Conservation (phyloP, 2,113 vertebrate genomes). For the Gadus macrocephalus region DNA sequence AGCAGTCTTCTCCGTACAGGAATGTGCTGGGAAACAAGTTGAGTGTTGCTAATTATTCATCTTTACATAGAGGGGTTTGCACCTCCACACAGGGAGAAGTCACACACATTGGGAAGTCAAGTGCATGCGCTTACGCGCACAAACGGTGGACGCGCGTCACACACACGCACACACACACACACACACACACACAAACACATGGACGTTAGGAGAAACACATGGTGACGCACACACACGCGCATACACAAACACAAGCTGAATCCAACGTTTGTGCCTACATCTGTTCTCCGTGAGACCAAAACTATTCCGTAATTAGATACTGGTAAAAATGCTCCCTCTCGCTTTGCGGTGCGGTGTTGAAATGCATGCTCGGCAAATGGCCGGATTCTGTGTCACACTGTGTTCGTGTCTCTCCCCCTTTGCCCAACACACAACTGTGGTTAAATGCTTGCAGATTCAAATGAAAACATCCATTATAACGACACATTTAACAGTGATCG, state of each 20-base stretch:
- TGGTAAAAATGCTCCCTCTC: slow-evolving; percentile 51
- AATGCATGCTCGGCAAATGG: slow-evolving; percentile 37
- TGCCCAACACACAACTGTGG: slow-evolving; percentile 44
- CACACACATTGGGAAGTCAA: neutral
- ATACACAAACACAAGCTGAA: neutral
- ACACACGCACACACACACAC: slow-evolving; percentile 15
- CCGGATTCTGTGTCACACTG: slow-evolving; percentile 31
- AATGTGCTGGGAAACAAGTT: slow-evolving; percentile 41
- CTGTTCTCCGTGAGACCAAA: slow-evolving; percentile 28
- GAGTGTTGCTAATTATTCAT: slow-evolving; percentile 42
- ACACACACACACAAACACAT: slow-evolving; percentile 12
- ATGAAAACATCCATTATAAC: slow-evolving; percentile 70
- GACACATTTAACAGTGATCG: slow-evolving; percentile 59
- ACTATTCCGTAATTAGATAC: slow-evolving; percentile 51
- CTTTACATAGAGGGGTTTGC: slow-evolving; percentile 32
- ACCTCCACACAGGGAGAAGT: neutral
- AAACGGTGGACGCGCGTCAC: neutral
- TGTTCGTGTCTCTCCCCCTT: slow-evolving; percentile 26
- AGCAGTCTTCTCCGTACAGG: slow-evolving; percentile 38
- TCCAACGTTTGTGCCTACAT: slow-evolving; percentile 4
- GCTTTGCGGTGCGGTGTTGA: slow-evolving; percentile 45
- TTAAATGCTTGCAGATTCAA: slow-evolving; percentile 61
- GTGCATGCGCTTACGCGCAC: slow-evolving; percentile 25
- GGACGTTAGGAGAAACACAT: neutral
- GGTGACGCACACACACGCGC: neutral